Percentiles rank a stretch among this genome's conserved stretches.
Evolutionary conservation across 2,888 invertebrate species (phyloP).

Genomic region (Crossocerus cetratus): DNA sequence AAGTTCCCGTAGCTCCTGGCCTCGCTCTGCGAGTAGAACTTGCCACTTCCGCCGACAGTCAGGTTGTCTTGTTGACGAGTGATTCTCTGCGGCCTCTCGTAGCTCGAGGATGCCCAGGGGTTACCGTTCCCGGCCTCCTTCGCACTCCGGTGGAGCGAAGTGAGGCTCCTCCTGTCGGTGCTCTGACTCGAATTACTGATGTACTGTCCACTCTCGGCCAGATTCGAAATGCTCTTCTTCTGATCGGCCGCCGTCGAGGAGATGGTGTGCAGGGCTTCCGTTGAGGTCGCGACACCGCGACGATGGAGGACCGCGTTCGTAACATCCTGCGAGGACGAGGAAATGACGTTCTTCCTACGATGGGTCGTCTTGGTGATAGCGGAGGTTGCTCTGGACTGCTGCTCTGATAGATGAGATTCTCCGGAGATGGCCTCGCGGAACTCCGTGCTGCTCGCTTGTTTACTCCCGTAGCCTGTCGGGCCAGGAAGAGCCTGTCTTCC

Average conservation of each 20-base stretch:
- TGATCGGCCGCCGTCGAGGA: conserved; percentile 86
- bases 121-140: conserved; percentile 79
- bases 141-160: conserved; percentile 86
- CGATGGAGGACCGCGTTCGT: conserved; percentile 88
- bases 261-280: conserved; percentile 86
- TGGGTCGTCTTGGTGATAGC: conserved; percentile 74
- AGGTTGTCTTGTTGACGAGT: conserved; percentile 82
- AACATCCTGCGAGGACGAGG: conserved; percentile 84
- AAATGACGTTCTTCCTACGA: conserved; percentile 86
- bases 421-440: conserved; percentile 78
- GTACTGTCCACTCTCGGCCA: conserved; percentile 86
- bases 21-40: conserved; percentile 86
- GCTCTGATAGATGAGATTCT: conserved; percentile 33
- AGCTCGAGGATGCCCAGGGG: conserved; percentile 78
- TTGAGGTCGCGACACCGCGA: conserved; percentile 82
- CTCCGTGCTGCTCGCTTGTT: conserved; percentile 79
- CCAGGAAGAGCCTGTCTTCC: conserved; percentile 75
- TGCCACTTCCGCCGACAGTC: conserved; percentile 82
- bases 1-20: conserved; percentile 85
- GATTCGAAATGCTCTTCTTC: conserved; percentile 88
- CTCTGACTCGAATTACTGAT: conserved; percentile 83
- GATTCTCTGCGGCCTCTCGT: conserved; percentile 82
- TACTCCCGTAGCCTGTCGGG: conserved; percentile 73
- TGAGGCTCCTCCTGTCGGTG: conserved; percentile 86
- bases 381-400: conserved; percentile 54